A percentile compares a stretch with the other conserved stretches of the same genome.
Evolutionary conservation across 2,113 vertebrate species (phyloP).

Genomic region (Eurypyga helias): DNA sequence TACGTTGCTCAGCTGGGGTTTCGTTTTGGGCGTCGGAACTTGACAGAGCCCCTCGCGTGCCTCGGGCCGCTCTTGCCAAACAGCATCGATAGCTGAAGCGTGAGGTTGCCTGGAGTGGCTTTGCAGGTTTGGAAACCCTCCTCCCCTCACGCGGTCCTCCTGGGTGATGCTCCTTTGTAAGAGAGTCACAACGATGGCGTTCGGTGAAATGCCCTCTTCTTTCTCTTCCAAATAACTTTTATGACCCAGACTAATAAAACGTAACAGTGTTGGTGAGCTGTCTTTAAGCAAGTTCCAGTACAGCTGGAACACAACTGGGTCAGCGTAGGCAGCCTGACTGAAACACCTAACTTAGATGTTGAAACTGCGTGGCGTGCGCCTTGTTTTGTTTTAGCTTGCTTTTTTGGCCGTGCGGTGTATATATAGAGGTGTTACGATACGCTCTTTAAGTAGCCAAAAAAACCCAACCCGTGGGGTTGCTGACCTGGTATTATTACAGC

Average conservation of each 20-base stretch:
- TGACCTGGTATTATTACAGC: not conserved
- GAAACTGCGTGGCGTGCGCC: not conserved
- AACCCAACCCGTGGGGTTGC: not conserved
- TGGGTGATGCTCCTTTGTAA: not conserved
- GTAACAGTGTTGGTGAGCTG: not conserved
- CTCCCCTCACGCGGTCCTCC: accelerated
- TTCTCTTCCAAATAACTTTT: not conserved
- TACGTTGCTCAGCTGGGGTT: accelerated
- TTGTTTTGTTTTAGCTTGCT: conserved; percentile 39
- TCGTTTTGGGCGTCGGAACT: not conserved
- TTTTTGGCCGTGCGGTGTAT: not conserved
- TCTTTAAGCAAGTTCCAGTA: not conserved
- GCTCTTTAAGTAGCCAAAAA: not conserved
- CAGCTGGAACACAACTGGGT: conserved; percentile 7
- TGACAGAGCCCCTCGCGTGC: not conserved
- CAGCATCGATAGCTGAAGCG: not conserved
- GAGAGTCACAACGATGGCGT: not conserved
- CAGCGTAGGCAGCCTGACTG: conserved; percentile 24
- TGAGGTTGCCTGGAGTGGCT: not conserved
- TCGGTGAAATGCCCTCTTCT: not conserved
- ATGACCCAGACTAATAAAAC: not conserved
- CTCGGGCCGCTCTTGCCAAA: not conserved
- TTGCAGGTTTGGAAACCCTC: not conserved
- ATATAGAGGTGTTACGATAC: not conserved
- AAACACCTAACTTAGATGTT: conserved; percentile 12